Percentiles rank a stretch among this genome's conserved stretches.
Conservation (phyloP, 1,140 invertebrate species). For the Panonychus citri region DNA sequence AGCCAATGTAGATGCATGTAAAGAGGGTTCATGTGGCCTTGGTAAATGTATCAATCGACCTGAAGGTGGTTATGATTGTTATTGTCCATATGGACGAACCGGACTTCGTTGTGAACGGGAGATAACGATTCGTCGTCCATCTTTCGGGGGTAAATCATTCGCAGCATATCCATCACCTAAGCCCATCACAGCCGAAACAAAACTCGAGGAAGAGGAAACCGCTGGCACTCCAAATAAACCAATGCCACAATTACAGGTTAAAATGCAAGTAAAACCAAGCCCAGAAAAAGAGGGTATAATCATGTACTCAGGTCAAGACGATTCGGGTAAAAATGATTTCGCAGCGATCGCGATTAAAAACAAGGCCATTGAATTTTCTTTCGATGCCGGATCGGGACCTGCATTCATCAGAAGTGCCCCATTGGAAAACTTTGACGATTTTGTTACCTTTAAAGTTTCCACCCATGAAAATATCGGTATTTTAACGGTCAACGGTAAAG, state of each 20-base stretch:
- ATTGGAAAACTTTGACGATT: slow-evolving; percentile 34
- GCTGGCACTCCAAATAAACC: too few relatives aligned
- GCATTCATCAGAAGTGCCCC: slow-evolving; percentile 47
- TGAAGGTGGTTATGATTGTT: slow-evolving; percentile 51
- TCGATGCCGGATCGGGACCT: slow-evolving; percentile 36
- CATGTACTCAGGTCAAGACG: slow-evolving; percentile 60
- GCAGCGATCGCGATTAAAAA: slow-evolving; percentile 45
- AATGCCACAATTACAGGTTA: not conserved
- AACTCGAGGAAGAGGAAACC: slow-evolving; percentile 11
- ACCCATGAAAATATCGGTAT: slow-evolving; percentile 34
- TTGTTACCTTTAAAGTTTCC: slow-evolving; percentile 43
- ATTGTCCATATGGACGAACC: slow-evolving; percentile 56
- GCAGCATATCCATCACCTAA: slow-evolving; percentile 46
- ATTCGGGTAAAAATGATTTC: slow-evolving; percentile 48
- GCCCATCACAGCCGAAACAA: slow-evolving; percentile 31
- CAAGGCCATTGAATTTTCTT: slow-evolving; percentile 24
- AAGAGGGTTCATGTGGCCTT: slow-evolving; percentile 50
- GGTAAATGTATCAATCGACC: slow-evolving; percentile 50
- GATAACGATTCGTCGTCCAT: slow-evolving; percentile 41
- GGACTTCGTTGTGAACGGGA: slow-evolving; percentile 45
- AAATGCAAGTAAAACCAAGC: slow-evolving; percentile 45
- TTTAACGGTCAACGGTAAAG: slow-evolving; percentile 37
- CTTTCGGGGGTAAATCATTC: slow-evolving; percentile 47
- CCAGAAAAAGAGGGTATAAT: slow-evolving; percentile 48
- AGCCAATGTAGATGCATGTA: slow-evolving; percentile 29